A percentile compares a stretch with the other conserved stretches of the same genome.
These are phyloP conservation scores for Euura saliciscinereae DNA, from an alignment of 1,140 invertebrate genomes.

Conservation along the genomic window DNA sequence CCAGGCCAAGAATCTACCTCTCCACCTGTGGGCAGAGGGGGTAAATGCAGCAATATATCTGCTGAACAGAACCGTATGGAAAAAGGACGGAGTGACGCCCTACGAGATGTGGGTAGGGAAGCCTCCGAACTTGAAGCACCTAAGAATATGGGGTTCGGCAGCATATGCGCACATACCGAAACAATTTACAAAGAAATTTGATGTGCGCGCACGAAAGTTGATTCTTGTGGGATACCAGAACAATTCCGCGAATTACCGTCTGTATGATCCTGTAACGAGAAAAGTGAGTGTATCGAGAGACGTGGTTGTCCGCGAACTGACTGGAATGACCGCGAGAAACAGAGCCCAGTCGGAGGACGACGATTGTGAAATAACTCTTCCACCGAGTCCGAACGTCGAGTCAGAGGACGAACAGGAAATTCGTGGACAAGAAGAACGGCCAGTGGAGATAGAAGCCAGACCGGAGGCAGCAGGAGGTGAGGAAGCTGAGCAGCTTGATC, in stretches of 20 bases:
- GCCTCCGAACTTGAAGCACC: conserved; percentile 19
- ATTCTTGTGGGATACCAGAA: conserved; percentile 32
- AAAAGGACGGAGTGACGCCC: conserved; percentile 10
- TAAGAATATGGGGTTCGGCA: conserved; percentile 28
- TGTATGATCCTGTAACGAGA: conserved; percentile 17
- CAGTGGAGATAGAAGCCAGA: no score
- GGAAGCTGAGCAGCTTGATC: no score
- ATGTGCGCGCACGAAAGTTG: conserved; percentile 24
- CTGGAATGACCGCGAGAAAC: no score
- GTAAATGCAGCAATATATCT: conserved; percentile 43
- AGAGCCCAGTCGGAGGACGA: no score
- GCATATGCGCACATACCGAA: conserved; percentile 22
- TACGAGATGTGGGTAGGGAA: conserved; percentile 25
- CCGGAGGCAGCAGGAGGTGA: no score
- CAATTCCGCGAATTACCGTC: conserved; percentile 23
- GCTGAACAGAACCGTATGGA: conserved; percentile 32
- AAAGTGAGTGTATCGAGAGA: background rate
- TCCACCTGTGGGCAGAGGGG: conserved; percentile 40
- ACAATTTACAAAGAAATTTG: conserved; percentile 9
- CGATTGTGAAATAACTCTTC: no score
- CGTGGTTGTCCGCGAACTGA: no score
- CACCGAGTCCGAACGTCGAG: no score
- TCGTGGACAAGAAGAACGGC: no score
- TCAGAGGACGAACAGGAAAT: no score
- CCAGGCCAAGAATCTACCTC: conserved; percentile 34